phyloP scores from a whole-genome alignment of 2,797 vertebrate species.

The Lycodopsis pacificus region DNA sequence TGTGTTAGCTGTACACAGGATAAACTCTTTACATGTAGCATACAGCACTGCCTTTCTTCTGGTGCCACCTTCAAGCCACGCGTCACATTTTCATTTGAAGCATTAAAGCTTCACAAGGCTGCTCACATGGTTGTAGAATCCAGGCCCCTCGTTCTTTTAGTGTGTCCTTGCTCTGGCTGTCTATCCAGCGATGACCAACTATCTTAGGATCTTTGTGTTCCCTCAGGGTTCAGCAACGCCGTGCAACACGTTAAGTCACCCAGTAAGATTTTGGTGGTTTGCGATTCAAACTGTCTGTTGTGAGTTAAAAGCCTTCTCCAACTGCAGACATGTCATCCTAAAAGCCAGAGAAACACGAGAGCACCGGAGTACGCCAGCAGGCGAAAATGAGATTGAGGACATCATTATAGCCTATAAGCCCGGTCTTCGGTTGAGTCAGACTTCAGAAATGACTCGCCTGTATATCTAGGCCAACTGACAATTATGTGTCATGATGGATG shows the following conservation, averaged over 20 bases:
- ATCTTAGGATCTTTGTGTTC: conserved; percentile 37
- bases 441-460: conserved; percentile 53
- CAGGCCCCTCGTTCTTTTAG: background rate
- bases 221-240: conserved; percentile 35
- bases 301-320: conserved; percentile 47
- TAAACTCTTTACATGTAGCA: background rate
- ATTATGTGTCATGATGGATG: conserved; percentile 38
- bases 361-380: conserved; percentile 53
- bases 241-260: conserved; percentile 50
- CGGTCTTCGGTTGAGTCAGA: conserved; percentile 33
- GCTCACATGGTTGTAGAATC: conserved; percentile 4
- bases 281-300: conserved; percentile 52
- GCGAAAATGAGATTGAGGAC: conserved; percentile 55
- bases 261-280: conserved; percentile 44
- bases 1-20: background rate
- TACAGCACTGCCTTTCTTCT: background rate
- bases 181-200: conserved; percentile 37
- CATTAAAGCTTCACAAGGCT: conserved; percentile 2
- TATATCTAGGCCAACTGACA: conserved; percentile 49
- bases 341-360: conserved; percentile 58
- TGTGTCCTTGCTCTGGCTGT: conserved; percentile 19
- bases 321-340: conserved; percentile 40
- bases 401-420: conserved; percentile 34
- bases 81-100: background rate
- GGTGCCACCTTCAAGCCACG: background rate